Conservation (phyloP, 2,888 invertebrate genomes). For the Aphodius sticticus region DNA sequence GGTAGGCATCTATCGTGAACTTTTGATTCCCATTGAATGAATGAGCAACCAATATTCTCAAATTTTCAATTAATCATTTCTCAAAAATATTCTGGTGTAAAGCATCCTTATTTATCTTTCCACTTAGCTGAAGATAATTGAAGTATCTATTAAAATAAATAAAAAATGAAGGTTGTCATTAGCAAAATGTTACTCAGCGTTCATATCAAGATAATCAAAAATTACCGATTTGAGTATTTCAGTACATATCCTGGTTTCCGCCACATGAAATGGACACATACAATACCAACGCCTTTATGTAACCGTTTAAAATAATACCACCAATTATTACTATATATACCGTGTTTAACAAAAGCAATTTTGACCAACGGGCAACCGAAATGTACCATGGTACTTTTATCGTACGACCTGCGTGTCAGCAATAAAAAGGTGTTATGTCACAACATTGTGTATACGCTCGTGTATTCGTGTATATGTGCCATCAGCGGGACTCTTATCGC, state of each 20-base stretch:
- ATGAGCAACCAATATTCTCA: no score
- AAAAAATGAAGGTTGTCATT: no score
- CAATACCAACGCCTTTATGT: not conserved
- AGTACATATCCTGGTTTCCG: not conserved
- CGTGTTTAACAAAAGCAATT: not conserved
- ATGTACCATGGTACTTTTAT: not conserved
- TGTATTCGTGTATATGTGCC: not conserved
- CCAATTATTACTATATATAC: not conserved
- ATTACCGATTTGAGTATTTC: not conserved
- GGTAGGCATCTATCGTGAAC: no score
- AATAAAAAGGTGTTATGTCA: not conserved
- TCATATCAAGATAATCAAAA: not conserved
- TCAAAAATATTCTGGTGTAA: no score
- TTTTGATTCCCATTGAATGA: no score
- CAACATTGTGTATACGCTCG: not conserved
- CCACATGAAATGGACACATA: not conserved
- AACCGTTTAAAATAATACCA: not conserved
- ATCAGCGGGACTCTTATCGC: conserved; percentile 14
- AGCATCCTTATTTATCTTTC: no score
- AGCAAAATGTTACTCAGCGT: no score
- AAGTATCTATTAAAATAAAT: no score
- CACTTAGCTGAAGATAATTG: no score
- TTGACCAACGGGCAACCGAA: not conserved
- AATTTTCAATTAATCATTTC: no score
- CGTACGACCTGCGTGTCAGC: conserved; percentile 11